Base-by-base conservation (phyloP, 2,113 vertebrate species). In the Apodemus sylvaticus region DNA sequence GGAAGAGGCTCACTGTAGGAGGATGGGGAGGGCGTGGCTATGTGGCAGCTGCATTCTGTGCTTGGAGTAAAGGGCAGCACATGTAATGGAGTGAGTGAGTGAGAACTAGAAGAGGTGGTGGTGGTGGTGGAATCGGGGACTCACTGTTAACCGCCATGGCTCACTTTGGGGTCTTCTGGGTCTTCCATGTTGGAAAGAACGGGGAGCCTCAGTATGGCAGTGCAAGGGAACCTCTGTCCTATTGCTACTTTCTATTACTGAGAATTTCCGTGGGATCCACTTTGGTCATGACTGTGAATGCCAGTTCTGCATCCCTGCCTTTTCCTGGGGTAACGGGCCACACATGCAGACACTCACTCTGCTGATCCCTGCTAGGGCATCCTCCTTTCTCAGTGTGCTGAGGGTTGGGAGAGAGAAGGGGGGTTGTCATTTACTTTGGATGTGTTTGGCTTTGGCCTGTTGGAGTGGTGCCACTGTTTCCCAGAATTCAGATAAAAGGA, bases 291-390 rank as follows among this genome's bases (percentile, higher is more conserved):
- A 31, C n/a, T 9, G 19, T 53, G 24, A 68, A 0, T 60, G 34
- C 64, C 85, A 66, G 45, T 34, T n/a, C 11, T 16, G 7, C 7
- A 19, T 34, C 24, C 53, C 39, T 10, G 45, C 42, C 29, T 29
- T 42, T 39, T 29, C 60, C 55, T 62, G 42, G 73, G 73, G 26
- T 71, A n/a, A 53, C 13, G 0, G 8, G 39, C 10, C n/a, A 8
- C 7, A n/a, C 0, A 3, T 0, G 1, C 48, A 39, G 26, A 10
- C 4, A 14, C 14, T 36, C 17, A 14, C 14, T 29, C 17, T 83
- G 20, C 39, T 26, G 66, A 20, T 39, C 17, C 10, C 68, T 86
- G 73, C 17, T 77, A 8, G 2, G 7, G 24, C 22, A 74, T 7
- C n/a, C 7, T 4, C 79, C 9, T 66, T 77, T 19, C 48, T 31